Base-by-base conservation (phyloP, 2,888 invertebrate species). In the Aspidiotus rigidus region DNA sequence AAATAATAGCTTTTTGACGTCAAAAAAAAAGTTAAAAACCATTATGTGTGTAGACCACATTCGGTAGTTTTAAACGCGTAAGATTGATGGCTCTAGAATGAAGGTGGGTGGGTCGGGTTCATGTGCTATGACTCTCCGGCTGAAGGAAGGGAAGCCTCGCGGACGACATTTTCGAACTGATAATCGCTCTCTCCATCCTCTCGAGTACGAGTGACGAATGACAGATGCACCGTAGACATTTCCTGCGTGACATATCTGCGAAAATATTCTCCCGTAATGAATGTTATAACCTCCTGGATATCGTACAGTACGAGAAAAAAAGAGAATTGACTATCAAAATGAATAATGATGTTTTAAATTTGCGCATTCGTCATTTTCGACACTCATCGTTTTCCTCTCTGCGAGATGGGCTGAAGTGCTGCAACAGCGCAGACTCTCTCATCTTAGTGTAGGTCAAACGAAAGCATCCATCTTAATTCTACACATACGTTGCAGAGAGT, bases 1-100 rank as follows among this genome's bases (percentile, higher is more conserved):
- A 67, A 67, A 67, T 67, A 67, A 67, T 67, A 67, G 67, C 67
- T 67, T 67, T 67, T 67, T 67, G 67, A 67, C 67, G 67, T 67
- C 67, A 67, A 67, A 67, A 64, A 64, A 64, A 64, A 67, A 67
- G 67, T 67, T 67, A 67, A 67, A 67, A 67, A 67, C 67, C 67
- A 67, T 67, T 67, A 67, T 67, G 28, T 28, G 28, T 28, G 67
- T 67, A 67, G 67, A 67, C 67, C 67, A 59, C 67, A 67, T 67
- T 67, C 67, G 67, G 67, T 67, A 67, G 67, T 67, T 67, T 67
- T 67, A 67, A 67, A 67, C 67, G 59, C 60, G 60, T 53, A 67
- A 67, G 67, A 67, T 67, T 67, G 67, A 67, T 67, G 67, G 67
- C 53, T 59, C 60, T 67, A 60, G 60, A 67, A 67, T 67, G 67